phyloP scores from a whole-genome alignment of 2,888 invertebrate genomes.

The Atrina japonica region DNA sequence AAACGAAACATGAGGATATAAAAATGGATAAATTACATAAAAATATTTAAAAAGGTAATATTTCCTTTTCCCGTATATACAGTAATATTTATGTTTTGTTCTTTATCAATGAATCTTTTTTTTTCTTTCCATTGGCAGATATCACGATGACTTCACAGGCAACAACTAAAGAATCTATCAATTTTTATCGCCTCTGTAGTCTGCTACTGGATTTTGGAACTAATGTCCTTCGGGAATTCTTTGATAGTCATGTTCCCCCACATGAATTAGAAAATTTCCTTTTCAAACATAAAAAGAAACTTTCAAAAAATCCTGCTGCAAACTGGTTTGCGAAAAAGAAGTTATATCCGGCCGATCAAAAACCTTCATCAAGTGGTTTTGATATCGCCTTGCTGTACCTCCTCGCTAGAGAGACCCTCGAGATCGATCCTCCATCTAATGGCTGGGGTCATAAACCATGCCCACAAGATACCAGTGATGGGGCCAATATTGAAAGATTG shows the following conservation, averaged over 20 bases:
- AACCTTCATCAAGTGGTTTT: conserved; percentile 3
- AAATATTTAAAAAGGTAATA: too few species aligned
- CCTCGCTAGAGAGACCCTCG: conserved; percentile 7
- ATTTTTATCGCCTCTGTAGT: conserved; percentile 17
- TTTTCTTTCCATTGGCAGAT: too few species aligned
- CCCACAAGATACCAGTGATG: neutral
- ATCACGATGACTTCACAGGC: too few species aligned
- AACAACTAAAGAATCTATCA: conserved; percentile 19
- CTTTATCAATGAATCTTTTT: too few species aligned
- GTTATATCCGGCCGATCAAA: conserved; percentile 10
- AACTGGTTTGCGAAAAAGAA: conserved; percentile 3
- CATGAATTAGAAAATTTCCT: neutral
- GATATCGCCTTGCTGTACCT: conserved; percentile 25
- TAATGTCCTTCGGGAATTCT: conserved; percentile 24
- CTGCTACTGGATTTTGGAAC: conserved; percentile 23
- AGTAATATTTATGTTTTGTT: too few species aligned
- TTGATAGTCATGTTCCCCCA: conserved; percentile 24
- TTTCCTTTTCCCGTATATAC: too few species aligned
- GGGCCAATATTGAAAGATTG: conserved; percentile 24
- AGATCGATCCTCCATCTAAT: conserved; percentile 5
- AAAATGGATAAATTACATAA: too few species aligned
- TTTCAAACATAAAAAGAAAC: conserved; percentile 1
- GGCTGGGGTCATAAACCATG: conserved; percentile 22
- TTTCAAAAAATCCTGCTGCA: conserved; percentile 3
- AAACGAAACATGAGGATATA: too few species aligned